These are phyloP conservation scores for Helicoverpa assulta DNA, from an alignment of 2,888 invertebrate species.

Conservation along the genomic window DNA sequence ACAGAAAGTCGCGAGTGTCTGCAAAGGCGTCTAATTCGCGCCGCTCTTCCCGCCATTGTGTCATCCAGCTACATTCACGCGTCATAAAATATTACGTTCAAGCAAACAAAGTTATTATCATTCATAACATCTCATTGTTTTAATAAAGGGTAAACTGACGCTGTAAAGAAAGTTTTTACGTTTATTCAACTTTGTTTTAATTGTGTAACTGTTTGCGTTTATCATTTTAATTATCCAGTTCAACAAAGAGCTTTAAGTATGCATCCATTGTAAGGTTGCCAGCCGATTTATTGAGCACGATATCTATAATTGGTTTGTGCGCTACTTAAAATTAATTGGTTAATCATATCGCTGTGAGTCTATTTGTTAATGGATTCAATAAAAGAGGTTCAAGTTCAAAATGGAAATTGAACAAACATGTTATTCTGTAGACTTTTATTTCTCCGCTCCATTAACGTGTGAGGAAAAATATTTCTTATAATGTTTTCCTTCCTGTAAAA, in stretches of 20 bases:
- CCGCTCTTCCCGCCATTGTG: slow-evolving; percentile 12
- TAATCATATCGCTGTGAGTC: background rate
- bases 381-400: background rate
- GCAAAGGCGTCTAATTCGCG: background rate
- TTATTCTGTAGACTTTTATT: background rate
- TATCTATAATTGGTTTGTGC: background rate
- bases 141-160: slow-evolving; percentile 4
- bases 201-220: too few species aligned
- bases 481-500: background rate
- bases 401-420: background rate
- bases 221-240: too few species aligned
- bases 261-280: background rate
- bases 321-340: slow-evolving; percentile 1
- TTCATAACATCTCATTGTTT: slow-evolving; percentile 11
- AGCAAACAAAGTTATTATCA: slow-evolving; percentile 4
- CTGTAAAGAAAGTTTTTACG: slow-evolving; percentile 6
- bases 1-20: background rate
- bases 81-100: slow-evolving; percentile 17
- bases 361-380: background rate
- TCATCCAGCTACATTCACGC: slow-evolving; percentile 4
- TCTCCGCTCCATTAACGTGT: too few species aligned
- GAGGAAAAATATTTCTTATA: background rate
- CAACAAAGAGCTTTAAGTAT: too few species aligned
- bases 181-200: background rate
- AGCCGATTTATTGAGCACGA: background rate